Evolutionary conservation across 2,113 vertebrate species (phyloP).

Genomic region (Oryzias melastigma): DNA sequence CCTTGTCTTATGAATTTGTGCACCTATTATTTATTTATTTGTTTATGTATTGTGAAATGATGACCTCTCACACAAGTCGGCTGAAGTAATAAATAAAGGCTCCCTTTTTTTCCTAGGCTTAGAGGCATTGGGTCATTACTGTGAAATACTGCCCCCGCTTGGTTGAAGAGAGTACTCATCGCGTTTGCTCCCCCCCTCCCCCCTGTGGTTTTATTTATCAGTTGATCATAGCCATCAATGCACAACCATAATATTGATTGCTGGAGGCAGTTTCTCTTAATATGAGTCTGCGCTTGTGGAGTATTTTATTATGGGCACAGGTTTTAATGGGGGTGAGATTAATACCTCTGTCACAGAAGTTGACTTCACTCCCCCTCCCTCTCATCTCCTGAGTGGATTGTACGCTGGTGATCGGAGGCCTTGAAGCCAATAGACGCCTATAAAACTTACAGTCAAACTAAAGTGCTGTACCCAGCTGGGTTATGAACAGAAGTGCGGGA

Average conservation of each 20-base stretch:
- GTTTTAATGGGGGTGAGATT: conserved; percentile 71
- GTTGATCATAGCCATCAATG: conserved; percentile 56
- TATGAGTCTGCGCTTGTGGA: conserved; percentile 59
- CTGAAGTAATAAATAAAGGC: conserved; percentile 59
- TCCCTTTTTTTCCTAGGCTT: conserved; percentile 31
- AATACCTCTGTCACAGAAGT: conserved; percentile 63
- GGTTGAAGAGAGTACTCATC: conserved; percentile 50
- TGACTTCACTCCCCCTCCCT: conserved; percentile 29
- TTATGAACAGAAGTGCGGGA: conserved; percentile 45
- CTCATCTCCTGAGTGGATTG: conserved; percentile 20
- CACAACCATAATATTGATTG: conserved; percentile 51
- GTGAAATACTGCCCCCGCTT: conserved; percentile 72
- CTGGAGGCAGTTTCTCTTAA: conserved; percentile 53
- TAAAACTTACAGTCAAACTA: conserved; percentile 59
- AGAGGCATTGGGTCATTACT: conserved; percentile 28
- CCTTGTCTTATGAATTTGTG: conserved; percentile 69
- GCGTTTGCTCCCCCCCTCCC: conserved; percentile 26
- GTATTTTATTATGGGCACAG: conserved; percentile 63
- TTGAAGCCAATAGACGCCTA: conserved; percentile 55
- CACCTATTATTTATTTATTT: conserved; percentile 65
- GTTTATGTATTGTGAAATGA: conserved; percentile 68
- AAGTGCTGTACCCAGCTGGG: conserved; percentile 68
- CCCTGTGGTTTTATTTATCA: conserved; percentile 57
- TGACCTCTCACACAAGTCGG: conserved; percentile 40
- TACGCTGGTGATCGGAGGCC: conserved; percentile 48